These are phyloP conservation scores for Coecobrya sp. DNA, from an alignment of 2,888 invertebrate species.

Conservation along the genomic window DNA sequence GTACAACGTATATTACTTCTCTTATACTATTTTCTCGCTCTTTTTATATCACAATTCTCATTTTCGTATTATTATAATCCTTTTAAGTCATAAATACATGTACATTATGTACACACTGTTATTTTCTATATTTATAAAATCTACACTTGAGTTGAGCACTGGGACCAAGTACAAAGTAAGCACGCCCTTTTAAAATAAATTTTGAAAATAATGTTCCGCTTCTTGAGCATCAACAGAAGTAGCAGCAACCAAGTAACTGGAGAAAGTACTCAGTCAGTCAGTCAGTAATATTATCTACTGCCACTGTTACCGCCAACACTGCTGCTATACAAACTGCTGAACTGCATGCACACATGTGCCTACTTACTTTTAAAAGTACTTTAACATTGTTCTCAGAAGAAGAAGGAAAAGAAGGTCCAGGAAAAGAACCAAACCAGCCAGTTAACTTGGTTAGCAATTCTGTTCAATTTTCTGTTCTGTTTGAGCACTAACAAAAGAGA, in stretches of 20 bases:
- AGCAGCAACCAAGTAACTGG: neutral
- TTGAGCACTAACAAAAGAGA: slow-evolving; percentile 33
- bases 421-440: slow-evolving; percentile 14
- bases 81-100: slow-evolving; percentile 31
- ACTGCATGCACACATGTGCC: neutral
- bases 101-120: neutral
- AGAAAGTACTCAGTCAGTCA: slow-evolving; percentile 28
- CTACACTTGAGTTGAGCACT: neutral
- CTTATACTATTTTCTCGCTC: slow-evolving; percentile 8
- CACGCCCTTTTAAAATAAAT: slow-evolving; percentile 70
- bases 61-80: slow-evolving; percentile 72
- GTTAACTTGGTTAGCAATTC: slow-evolving; percentile 48
- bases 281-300: neutral
- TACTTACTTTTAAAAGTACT: slow-evolving; percentile 17
- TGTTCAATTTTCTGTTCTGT: slow-evolving; percentile 38
- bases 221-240: slow-evolving; percentile 33
- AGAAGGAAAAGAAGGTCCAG: neutral
- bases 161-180: slow-evolving; percentile 10
- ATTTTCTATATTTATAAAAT: neutral
- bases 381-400: neutral
- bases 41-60: slow-evolving; percentile 54
- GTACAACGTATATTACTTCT: too few species aligned
- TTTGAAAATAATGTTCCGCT: slow-evolving; percentile 60
- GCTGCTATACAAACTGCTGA: neutral
- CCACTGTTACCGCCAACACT: neutral